Percentiles rank a stretch among this genome's conserved stretches.
These are phyloP conservation scores for Habrosyne pyritoides DNA, from an alignment of 2,888 invertebrate genomes.

Conservation along the genomic window DNA sequence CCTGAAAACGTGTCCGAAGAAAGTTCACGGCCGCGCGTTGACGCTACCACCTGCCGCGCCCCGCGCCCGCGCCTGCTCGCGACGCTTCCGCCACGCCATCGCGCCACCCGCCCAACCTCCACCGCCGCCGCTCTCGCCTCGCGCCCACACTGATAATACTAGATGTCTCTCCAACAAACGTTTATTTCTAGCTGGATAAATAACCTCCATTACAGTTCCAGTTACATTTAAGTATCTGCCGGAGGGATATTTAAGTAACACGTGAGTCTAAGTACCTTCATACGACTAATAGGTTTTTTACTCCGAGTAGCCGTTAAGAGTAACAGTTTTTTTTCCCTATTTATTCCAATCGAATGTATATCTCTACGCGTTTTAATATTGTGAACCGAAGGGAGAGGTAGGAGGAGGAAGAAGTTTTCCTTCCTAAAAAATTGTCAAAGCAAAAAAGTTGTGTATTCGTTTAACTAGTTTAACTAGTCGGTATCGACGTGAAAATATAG, in stretches of 20 bases:
- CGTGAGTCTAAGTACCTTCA: constrained; percentile 7
- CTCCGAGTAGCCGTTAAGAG: constrained; percentile 7
- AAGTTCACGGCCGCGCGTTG: constrained; percentile 84
- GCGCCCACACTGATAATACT: constrained; percentile 33
- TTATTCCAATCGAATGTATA: not conserved
- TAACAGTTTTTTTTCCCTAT: constrained; percentile 6
- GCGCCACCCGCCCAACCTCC: not conserved
- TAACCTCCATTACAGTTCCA: constrained; percentile 27
- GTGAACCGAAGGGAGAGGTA: too few relatives aligned
- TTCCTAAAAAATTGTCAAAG: too few relatives aligned
- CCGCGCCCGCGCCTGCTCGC: constrained; percentile 43
- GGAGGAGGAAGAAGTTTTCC: too few relatives aligned
- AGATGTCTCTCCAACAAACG: constrained; percentile 18
- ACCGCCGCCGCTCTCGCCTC: constrained; percentile 27
- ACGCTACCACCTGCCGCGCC: constrained; percentile 70
- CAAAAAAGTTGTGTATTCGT: too few relatives aligned
- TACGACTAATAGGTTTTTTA: constrained; percentile 9
- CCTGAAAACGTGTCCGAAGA: constrained; percentile 83
- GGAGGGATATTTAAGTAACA: constrained; percentile 3
- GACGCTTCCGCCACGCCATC: constrained; percentile 37
- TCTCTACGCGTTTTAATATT: too few relatives aligned
- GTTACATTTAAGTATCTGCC: constrained; percentile 20
- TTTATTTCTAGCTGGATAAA: constrained; percentile 28
- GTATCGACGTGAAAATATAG: constrained; percentile 13
- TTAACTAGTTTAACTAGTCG: too few relatives aligned